Evolutionary conservation across 2,113 vertebrate genomes (phyloP).

Genomic region (Heteronetta atricapilla): DNA sequence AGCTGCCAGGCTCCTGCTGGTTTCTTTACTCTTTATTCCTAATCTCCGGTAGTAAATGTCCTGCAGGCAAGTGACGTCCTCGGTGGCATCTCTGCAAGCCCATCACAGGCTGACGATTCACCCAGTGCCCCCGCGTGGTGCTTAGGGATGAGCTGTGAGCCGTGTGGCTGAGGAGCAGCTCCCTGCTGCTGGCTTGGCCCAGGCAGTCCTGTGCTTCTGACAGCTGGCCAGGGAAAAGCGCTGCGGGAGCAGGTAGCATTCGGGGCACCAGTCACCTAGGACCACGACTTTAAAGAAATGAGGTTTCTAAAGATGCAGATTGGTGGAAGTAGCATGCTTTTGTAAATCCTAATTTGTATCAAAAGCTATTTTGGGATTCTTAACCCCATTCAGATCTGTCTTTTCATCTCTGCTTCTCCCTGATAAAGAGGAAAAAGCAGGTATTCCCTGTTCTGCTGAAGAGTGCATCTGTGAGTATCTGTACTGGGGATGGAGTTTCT

Average conservation of each 20-base stretch:
- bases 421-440: not conserved
- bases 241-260: not conserved
- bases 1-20: not conserved
- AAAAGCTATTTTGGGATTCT: not conserved
- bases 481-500: not conserved
- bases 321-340: fast-evolving
- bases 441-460: not conserved
- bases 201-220: not conserved
- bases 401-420: not conserved
- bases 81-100: not conserved
- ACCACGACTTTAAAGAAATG: not conserved
- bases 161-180: not conserved
- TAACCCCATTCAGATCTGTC: not conserved
- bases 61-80: not conserved
- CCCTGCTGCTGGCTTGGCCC: not conserved
- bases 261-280: not conserved
- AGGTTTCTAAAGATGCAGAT: not conserved
- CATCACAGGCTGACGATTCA: not conserved
- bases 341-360: not conserved
- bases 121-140: fast-evolving
- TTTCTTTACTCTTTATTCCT: not conserved
- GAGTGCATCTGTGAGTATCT: not conserved
- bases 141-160: not conserved
- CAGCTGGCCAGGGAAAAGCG: not conserved
- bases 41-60: not conserved